Percentiles rank a stretch among this genome's conserved stretches.
Evolutionary conservation across 2,888 invertebrate genomes (phyloP).

Genomic region (Caradrina kadenii): DNA sequence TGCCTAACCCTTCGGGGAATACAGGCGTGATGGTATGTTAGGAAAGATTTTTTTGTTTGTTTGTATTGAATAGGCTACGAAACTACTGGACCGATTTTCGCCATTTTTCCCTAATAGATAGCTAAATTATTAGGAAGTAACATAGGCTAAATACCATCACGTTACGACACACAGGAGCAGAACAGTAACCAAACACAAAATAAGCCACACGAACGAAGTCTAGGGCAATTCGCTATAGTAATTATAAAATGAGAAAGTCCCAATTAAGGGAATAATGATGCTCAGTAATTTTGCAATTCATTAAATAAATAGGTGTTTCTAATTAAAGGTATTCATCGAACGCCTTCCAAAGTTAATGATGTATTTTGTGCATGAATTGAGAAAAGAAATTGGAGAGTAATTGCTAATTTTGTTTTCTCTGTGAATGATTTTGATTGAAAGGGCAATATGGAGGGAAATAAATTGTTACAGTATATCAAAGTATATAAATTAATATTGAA

Average conservation of each 20-base stretch:
- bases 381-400: constrained; percentile 19
- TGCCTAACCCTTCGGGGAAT: too few species aligned
- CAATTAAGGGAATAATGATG: constrained; percentile 39
- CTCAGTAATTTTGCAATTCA: constrained; percentile 44
- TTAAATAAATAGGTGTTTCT: constrained; percentile 45
- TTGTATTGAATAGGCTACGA: too few species aligned
- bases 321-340: constrained; percentile 43
- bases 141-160: too few species aligned
- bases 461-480: not conserved
- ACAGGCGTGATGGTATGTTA: too few species aligned
- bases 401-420: constrained; percentile 23
- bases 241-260: constrained; percentile 29
- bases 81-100: too few species aligned
- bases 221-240: not conserved
- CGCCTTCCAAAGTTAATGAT: constrained; percentile 14
- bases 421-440: constrained; percentile 12
- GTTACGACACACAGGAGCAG: too few species aligned
- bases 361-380: constrained; percentile 16
- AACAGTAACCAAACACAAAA: too few species aligned
- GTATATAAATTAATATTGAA: not conserved
- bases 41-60: too few species aligned
- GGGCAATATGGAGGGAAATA: not conserved
- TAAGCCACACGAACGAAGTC: too few species aligned
- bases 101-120: too few species aligned
- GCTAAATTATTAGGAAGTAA: too few species aligned